phyloP scores from a whole-genome alignment of 2,797 vertebrate species.

The Buphagus erythrorhynchus region DNA sequence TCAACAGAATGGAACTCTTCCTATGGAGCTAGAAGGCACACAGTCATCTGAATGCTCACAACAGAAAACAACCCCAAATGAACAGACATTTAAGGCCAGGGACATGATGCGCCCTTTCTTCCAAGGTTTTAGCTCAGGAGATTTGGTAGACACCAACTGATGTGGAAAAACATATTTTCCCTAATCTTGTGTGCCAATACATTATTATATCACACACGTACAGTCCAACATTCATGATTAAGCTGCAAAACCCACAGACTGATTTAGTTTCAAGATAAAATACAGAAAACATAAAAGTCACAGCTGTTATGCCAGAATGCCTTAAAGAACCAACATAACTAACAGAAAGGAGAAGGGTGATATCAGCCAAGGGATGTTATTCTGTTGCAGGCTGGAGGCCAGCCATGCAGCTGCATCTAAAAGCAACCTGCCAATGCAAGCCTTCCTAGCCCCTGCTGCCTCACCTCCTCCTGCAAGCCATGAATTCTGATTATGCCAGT shows the following conservation, averaged over 20 bases:
- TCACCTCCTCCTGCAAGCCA: background rate
- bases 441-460: background rate
- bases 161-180: background rate
- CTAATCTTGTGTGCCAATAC: background rate
- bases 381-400: background rate
- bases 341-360: background rate
- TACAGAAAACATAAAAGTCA: background rate
- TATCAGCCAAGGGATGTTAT: background rate
- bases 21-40: slow-evolving; percentile 3
- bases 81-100: background rate
- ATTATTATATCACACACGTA: background rate
- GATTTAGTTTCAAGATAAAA: background rate
- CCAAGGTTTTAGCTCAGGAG: background rate
- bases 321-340: background rate
- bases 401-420: background rate
- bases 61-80: background rate
- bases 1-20: slow-evolving; percentile 10
- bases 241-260: background rate
- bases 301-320: background rate
- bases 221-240: background rate
- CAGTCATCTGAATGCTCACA: background rate
- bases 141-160: background rate
- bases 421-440: background rate
- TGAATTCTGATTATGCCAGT: background rate
- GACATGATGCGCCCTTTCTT: background rate